Evolutionary conservation across 2,797 vertebrate genomes (phyloP).

Genomic region (Psittacula echo): DNA sequence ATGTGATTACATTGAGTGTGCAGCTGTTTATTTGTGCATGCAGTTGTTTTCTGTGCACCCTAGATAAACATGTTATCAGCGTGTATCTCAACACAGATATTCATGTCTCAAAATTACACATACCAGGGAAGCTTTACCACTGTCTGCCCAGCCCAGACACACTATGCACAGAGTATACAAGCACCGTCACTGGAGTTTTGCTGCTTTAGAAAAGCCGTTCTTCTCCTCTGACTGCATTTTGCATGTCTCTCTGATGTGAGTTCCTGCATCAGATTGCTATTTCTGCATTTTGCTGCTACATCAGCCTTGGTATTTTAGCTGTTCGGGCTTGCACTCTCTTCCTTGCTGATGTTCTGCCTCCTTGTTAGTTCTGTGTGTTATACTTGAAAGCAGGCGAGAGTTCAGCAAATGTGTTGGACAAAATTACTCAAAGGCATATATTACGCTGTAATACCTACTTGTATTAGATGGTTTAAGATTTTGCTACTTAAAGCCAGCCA

Average conservation of each 20-base stretch:
- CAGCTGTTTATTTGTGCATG: background rate
- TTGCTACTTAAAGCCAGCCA: background rate
- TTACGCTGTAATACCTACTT: background rate
- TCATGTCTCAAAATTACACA: background rate
- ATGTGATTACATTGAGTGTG: background rate
- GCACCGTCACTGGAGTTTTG: background rate
- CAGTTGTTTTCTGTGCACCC: background rate
- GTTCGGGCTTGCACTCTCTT: background rate
- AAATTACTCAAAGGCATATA: background rate
- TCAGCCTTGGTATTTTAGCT: slow-evolving; percentile 25
- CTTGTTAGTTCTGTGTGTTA: background rate
- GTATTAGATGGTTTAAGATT: background rate
- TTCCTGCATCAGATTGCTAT: background rate
- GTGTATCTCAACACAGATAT: background rate
- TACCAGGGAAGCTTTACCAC: background rate
- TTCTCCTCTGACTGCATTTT: background rate
- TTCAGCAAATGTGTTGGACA: slow-evolving; percentile 6
- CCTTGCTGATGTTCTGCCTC: background rate
- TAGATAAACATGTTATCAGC: background rate
- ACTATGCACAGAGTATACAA: background rate
- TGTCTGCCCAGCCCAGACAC: background rate
- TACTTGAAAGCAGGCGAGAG: background rate
- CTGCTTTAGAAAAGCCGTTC: background rate
- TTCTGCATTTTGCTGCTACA: slow-evolving; percentile 2
- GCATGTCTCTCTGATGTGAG: background rate